Evolutionary conservation across 2,888 invertebrate genomes (phyloP).

Genomic region (Pseudococcus longispinus): DNA sequence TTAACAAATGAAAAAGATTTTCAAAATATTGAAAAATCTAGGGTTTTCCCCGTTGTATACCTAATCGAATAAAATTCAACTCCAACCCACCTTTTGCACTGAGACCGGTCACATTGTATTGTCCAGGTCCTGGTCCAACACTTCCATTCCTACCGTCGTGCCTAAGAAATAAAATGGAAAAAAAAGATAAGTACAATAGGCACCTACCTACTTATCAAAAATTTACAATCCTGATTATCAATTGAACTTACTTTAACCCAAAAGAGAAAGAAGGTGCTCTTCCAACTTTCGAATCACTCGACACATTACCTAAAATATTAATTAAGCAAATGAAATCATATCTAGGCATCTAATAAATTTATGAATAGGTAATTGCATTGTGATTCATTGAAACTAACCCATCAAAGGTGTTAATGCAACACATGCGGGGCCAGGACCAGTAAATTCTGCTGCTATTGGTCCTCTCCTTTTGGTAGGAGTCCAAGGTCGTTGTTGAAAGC

Average conservation of each 20-base stretch:
- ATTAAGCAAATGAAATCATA: background rate
- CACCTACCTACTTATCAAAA: background rate
- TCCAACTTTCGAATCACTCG: constrained; percentile 74
- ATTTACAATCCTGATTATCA: background rate
- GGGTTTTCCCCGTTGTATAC: background rate
- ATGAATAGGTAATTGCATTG: background rate
- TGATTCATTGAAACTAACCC: constrained; percentile 68
- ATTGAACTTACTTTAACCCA: constrained; percentile 67
- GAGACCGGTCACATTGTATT: constrained; percentile 85
- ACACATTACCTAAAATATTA: background rate
- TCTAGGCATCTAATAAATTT: background rate
- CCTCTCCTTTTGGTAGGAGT: constrained; percentile 87
- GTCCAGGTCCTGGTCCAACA: constrained; percentile 87
- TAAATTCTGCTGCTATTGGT: constrained; percentile 85
- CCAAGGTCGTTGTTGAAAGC: constrained; percentile 86
- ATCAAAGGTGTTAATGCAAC: constrained; percentile 82
- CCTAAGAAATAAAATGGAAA: constrained; percentile 60
- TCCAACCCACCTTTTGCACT: constrained; percentile 75
- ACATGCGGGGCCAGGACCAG: constrained; percentile 87
- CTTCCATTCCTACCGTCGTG: constrained; percentile 66
- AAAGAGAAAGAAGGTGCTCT: constrained; percentile 85
- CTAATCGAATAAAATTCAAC: background rate
- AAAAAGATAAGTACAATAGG: background rate
- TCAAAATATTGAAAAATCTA: background rate
- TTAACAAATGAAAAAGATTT: background rate